Percentiles rank a stretch among this genome's conserved stretches.
These are phyloP conservation scores for Ips typographus DNA, from an alignment of 1,140 invertebrate species.

Conservation along the genomic window DNA sequence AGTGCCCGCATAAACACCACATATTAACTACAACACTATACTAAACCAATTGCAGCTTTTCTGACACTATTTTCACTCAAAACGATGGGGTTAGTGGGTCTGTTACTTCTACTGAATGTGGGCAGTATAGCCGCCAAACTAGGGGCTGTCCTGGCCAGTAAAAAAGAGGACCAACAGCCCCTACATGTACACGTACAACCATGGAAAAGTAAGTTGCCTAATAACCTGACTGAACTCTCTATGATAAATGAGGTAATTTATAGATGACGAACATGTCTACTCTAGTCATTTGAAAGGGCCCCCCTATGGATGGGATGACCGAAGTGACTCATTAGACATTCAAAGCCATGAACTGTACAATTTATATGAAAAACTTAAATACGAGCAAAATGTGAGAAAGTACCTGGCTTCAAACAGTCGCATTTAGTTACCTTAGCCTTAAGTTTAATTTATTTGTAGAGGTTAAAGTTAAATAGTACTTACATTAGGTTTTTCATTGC, in stretches of 20 bases:
- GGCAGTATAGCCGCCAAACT: slow-evolving; percentile 20
- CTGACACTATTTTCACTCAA: slow-evolving; percentile 28
- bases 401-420: slow-evolving; percentile 4
- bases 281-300: slow-evolving; percentile 8
- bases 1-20: not conserved
- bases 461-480: no score
- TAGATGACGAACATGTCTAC: slow-evolving; percentile 21
- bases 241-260: not conserved
- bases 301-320: slow-evolving; percentile 30
- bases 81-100: slow-evolving; percentile 19
- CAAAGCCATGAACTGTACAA: slow-evolving; percentile 30
- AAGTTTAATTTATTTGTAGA: no score
- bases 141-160: slow-evolving; percentile 15
- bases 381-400: slow-evolving; percentile 11
- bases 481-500: no score
- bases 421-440: not conserved
- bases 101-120: slow-evolving; percentile 24
- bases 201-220: slow-evolving; percentile 4
- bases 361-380: slow-evolving; percentile 31
- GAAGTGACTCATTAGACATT: slow-evolving; percentile 7
- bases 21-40: not conserved
- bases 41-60: slow-evolving; percentile 17
- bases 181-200: slow-evolving; percentile 26
- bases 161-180: slow-evolving; percentile 14
- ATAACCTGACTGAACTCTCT: not conserved